Base-by-base conservation (phyloP, 2,888 invertebrate species). In the Artemia sinica region DNA sequence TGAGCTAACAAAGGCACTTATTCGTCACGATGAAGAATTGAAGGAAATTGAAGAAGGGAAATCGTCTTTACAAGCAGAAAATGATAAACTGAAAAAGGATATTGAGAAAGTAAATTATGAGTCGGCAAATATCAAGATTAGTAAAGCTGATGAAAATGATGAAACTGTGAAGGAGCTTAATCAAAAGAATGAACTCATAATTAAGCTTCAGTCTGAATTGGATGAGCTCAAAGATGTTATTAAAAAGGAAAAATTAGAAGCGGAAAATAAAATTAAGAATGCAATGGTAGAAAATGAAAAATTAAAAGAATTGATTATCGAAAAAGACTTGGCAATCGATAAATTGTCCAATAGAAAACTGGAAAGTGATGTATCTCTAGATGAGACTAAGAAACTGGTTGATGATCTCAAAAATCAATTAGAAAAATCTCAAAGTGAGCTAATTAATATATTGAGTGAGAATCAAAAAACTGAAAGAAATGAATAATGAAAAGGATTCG, bases 161-260 rank as follows among this genome's bases (percentile, higher is more conserved):
- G 6, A 41, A 41, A 41, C 4, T 5, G 41, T 41, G 12, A 13
- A 5, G 14, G n/a, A 66, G 6, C 66, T 13, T 13, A 66, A 66
- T 66, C 28, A 5, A 58, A 14, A 58, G 58, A 14, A 58, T 5
- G 13, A n/a, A 14, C 14, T 14, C 8, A 18, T 28, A 41, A n/a
- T 41, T 28, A 66, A 12, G 12, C 41, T 66, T 66, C 4, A 66
- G 8, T 12, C 66, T 67, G 48, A 14, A 50, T 14, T 49, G 50
- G 67, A 49, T 49, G 70, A 70, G 66, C 14, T 66, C 9, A 67
- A 58, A 58, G 10, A 58, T 28, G 63, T 18, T 10, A 8, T 18
- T 58, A 41, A 5, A 41, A 41, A 41, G 41, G 41, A 41, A 41
- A 41, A 41, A 41, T 41, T 41, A 41, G 41, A 41, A 41, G 41